These are phyloP conservation scores for Planococcus citri DNA, from an alignment of 1,140 invertebrate genomes.

Conservation along the genomic window DNA sequence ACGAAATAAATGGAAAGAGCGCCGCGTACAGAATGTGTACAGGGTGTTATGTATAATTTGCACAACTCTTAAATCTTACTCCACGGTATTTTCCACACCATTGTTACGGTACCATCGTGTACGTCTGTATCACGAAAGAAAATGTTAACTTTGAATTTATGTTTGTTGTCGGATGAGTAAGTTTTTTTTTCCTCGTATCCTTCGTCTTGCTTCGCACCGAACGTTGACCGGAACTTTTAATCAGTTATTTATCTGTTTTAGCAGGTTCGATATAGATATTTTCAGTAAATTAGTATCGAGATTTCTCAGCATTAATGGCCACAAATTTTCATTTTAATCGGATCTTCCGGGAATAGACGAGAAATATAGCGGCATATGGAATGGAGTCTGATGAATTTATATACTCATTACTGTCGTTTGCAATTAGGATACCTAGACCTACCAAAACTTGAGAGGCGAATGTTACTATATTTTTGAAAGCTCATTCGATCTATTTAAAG, in stretches of 20 bases:
- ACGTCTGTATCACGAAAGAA: background rate
- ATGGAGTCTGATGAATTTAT: no score
- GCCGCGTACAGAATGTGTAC: background rate
- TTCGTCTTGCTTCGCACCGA: background rate
- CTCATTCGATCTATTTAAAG: no score
- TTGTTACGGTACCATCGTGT: background rate
- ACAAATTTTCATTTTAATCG: no score
- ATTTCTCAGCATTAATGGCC: no score
- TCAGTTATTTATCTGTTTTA: background rate
- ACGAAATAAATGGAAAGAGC: background rate
- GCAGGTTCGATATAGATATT: background rate
- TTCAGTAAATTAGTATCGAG: background rate
- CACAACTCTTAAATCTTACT: background rate
- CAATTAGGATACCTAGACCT: no score
- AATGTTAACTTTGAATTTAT: no score
- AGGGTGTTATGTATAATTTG: background rate
- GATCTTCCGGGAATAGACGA: no score
- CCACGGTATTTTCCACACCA: background rate
- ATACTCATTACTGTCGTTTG: no score
- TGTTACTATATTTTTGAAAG: no score
- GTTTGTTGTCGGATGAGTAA: background rate
- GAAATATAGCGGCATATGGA: no score
- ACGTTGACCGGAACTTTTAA: slow-evolving; percentile 2
- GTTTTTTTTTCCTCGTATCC: background rate
- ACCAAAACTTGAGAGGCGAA: no score